phyloP scores from a whole-genome alignment of 2,888 invertebrate species.

The Empis stercorea region DNA sequence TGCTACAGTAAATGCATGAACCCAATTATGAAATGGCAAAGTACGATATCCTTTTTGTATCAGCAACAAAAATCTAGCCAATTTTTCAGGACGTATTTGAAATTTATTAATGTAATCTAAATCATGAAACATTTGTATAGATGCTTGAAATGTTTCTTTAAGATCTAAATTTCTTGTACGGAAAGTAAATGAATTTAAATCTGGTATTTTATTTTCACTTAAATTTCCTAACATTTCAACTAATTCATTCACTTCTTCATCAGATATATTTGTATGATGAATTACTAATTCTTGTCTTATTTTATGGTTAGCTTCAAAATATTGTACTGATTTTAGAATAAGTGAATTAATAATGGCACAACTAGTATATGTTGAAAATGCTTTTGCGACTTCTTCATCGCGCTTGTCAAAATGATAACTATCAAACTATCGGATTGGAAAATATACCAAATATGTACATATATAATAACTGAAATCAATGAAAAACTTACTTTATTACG shows the following conservation, averaged over 20 bases:
- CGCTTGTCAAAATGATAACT: conserved; percentile 17
- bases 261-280: conserved; percentile 55
- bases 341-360: conserved; percentile 64
- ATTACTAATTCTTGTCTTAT: conserved; percentile 71
- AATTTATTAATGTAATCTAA: conserved; percentile 45
- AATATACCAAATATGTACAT: no score
- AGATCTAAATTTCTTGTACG: conserved; percentile 43
- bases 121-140: conserved; percentile 56
- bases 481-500: conserved; percentile 48
- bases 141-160: conserved; percentile 37
- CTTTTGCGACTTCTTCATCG: conserved; percentile 16
- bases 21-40: conserved; percentile 77
- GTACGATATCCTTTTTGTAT: conserved; percentile 69
- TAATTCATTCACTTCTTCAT: conserved; percentile 9
- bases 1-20: conserved; percentile 68
- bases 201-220: conserved; percentile 6
- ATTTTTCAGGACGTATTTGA: conserved; percentile 48
- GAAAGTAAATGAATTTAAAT: conserved; percentile 43
- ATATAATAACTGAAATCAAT: conserved; percentile 28
- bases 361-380: conserved; percentile 41
- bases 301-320: conserved; percentile 61
- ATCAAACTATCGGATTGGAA: no score
- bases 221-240: conserved; percentile 2
- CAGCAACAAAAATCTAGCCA: conserved; percentile 59
- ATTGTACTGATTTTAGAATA: conserved; percentile 61